Conservation (phyloP, 92 coral and sea anemone species). For the Muricea muricata region DNA sequence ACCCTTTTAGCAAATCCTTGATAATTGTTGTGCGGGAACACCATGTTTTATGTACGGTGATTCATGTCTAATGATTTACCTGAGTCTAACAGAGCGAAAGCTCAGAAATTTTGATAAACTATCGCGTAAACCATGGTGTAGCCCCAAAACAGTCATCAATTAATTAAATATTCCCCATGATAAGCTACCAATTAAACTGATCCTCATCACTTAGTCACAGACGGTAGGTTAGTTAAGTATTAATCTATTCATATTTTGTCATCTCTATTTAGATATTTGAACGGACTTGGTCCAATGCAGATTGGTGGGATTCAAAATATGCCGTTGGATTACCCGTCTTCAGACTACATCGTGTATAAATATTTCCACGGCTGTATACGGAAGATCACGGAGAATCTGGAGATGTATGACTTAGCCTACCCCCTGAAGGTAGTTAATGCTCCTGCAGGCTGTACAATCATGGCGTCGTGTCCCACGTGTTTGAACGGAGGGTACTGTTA, state of each 20-base stretch:
- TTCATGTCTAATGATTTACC: no score
- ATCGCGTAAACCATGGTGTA: no score
- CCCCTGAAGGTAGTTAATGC: conserved; percentile 78
- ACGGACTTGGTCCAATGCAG: conserved; percentile 98
- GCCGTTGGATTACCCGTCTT: conserved; percentile 55
- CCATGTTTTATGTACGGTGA: no score
- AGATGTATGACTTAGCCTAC: conserved; percentile 85
- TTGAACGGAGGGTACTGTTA: conserved; percentile 82
- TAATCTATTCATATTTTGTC: no score
- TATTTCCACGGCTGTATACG: conserved; percentile 89
- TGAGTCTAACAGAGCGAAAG: no score
- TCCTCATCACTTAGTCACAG: no score
- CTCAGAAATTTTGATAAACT: no score
- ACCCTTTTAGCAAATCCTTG: no score
- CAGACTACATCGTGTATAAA: conserved; percentile 54
- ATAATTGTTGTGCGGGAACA: no score
- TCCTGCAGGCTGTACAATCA: conserved; percentile 72
- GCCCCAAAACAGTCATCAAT: no score
- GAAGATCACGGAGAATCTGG: conserved; percentile 68
- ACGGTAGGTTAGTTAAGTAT: not conserved
- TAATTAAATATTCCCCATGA: no score
- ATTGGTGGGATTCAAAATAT: conserved; percentile 84
- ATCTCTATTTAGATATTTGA: conserved; percentile 70
- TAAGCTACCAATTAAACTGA: no score
- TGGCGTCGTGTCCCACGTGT: conserved; percentile 74